These are phyloP conservation scores for Enteromius trimaculatus DNA, from an alignment of 2,797 vertebrate genomes.

Conservation along the genomic window DNA sequence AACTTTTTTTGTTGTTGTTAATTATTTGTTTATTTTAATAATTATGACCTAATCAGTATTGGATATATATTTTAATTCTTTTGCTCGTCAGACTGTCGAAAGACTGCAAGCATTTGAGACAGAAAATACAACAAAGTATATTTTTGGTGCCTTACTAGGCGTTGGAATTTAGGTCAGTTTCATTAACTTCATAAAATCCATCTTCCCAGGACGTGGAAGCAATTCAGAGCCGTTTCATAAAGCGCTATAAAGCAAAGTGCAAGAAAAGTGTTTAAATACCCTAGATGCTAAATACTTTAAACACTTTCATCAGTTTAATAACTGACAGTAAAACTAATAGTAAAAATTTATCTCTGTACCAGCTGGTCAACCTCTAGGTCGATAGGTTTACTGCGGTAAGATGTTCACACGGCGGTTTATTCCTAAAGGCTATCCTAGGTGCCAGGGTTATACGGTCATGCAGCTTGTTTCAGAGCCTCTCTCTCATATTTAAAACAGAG, in stretches of 20 bases:
- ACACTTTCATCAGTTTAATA: slow-evolving; percentile 6
- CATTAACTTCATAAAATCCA: not conserved
- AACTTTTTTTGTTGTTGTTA: not conserved
- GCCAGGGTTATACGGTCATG: not conserved
- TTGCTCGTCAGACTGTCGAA: too few species aligned
- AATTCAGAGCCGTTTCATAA: not conserved
- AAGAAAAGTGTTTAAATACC: slow-evolving; percentile 4
- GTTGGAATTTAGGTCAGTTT: slow-evolving; percentile 1
- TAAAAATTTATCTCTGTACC: not conserved
- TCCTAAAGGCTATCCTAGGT: not conserved
- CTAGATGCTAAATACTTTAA: not conserved
- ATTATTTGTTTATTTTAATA: not conserved
- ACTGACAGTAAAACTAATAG: not conserved
- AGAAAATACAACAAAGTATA: not conserved
- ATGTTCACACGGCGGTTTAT: not conserved
- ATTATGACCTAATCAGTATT: not conserved
- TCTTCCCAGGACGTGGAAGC: not conserved
- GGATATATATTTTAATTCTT: not conserved
- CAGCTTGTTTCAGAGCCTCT: not conserved
- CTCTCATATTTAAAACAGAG: not conserved
- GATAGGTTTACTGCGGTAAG: not conserved
- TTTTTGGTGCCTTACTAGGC: not conserved
- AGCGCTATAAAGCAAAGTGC: not conserved
- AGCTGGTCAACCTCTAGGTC: slow-evolving; percentile 2
- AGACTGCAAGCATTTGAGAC: not conserved